Evolutionary conservation across 1,140 invertebrate genomes (phyloP), one percentile per base, ranked within the genome.

Genomic region (Potamilus streckersoni): DNA sequence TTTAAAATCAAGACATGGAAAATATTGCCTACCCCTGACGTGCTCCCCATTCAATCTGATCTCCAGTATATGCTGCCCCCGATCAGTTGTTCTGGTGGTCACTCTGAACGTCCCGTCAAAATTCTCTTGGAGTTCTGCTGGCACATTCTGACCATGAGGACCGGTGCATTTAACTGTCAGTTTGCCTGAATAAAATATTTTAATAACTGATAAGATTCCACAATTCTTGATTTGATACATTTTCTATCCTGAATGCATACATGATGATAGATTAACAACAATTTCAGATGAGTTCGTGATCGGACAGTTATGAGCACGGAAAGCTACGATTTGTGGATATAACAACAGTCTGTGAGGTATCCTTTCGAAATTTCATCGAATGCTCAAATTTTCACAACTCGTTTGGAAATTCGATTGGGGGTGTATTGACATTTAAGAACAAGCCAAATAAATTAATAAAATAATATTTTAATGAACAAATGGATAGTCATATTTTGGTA

Each of bases 51-150:
- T 96, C 87, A 98, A 96, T 91, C 97, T 97, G 67, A 99, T 95
- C 61, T 95, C 96, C 6, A 99, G 91, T 20, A 95, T 93, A 90
- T 99, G 98, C 68, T 94, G 92, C 19, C 98, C 98, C 27, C 96
- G 92, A 89, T 99, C 97, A 88, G 97, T 96, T 31, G 98, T 97
- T 91, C 96, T 96, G 6, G 99, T 94, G 88, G 96, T 97, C 57
- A 99, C 90, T 0, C 96, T 97, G 88, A 97, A 98, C 1, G 97
- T 99, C 49, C 97, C 98, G 91, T 99, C 98, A 27, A 95, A 94
- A 87, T 99, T 97, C 91, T 99, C 98, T 85, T 97, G 97, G 2
- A 99, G 91, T 90, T 98, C 96, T 88, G 97, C 99, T 83, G 97
- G 96, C 3, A 97, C 96, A 14, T 95, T 89, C 84, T 92, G 60